Evolutionary conservation across 2,888 invertebrate genomes (phyloP), one percentile per base, ranked within the genome.

Genomic region (Oscheius sp.): DNA sequence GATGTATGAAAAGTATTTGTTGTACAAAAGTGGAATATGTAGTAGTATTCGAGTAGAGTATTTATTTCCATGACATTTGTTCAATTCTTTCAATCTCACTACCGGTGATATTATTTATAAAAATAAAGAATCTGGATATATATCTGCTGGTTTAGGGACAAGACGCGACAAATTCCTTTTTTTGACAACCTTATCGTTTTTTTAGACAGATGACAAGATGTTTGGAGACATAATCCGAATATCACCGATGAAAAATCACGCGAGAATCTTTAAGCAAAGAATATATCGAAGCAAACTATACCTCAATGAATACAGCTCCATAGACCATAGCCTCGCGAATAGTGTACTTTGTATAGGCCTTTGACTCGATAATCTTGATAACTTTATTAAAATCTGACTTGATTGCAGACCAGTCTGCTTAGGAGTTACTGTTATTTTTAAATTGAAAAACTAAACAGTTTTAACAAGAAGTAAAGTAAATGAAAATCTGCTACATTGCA

Each of bases 211-310:
- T n/a, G n/a, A 71, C 70, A 33, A 87, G 77, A 81, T 90, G 90
- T 33, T 95, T 97, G 74, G 94, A 90, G 85, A 95, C 78, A 86
- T 92, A 91, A 94, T 85, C 97, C 97, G 85, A 97, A 93, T 92
- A 90, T 98, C 97, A 80, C 97, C 97, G 77, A 95, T 89, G 86
- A 92, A 96, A 89, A 98, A 98, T 94, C 95, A 96, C 89, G 92
- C 93, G 57, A 91, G 86, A 44, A 98, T 91, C 89, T 97, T 96
- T 89, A n/a, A 91, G 91, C 14, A 98, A 36, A 22, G 2, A 41
- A 33, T 33, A 33, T 28, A 6, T 32, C 12, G 3, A 9, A 57
- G 14, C 2, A 38, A 8, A 14, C 20, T 12, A 36, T 38, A 67
- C 67, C 67, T 68, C 68, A 3, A 68, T 44, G 20, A 26, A 36